Conservation (phyloP, 2,888 invertebrate genomes). For the Marronus borbonicus region DNA sequence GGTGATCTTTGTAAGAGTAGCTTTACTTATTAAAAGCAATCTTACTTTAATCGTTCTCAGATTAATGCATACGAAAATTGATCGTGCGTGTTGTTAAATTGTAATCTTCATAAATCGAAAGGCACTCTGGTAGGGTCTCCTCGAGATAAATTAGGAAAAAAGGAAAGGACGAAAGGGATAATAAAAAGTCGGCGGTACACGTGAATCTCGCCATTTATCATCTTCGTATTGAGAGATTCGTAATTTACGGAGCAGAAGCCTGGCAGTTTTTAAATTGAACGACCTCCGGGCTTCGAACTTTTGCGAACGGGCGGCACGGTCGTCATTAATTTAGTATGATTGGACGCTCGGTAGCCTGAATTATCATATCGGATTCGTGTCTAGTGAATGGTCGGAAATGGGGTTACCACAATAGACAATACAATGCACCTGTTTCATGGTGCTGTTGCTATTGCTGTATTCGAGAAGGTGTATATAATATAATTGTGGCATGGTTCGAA, state of each 20-base stretch:
- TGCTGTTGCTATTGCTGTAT: not conserved
- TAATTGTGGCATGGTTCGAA: too few relatives aligned
- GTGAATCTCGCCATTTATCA: conserved; percentile 35
- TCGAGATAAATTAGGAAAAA: conserved; percentile 24
- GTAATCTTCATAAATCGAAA: conserved; percentile 24
- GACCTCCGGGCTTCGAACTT: conserved; percentile 21
- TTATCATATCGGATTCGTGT: conserved; percentile 26
- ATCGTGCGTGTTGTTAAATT: not conserved
- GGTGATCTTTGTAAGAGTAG: too few relatives aligned
- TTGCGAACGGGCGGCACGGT: not conserved
- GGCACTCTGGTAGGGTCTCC: not conserved
- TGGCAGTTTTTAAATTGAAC: conserved; percentile 46
- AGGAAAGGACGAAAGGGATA: conserved; percentile 4
- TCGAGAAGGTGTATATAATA: not conserved
- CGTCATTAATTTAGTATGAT: conserved; percentile 30
- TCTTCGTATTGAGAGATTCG: conserved; percentile 24
- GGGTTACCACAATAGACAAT: conserved; percentile 1
- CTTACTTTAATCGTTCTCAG: too few relatives aligned
- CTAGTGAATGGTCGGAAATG: not conserved
- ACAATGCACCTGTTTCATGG: not conserved
- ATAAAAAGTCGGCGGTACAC: conserved; percentile 24
- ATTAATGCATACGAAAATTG: conserved; percentile 1
- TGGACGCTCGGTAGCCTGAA: conserved; percentile 30
- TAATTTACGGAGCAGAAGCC: conserved; percentile 23
- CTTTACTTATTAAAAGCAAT: too few relatives aligned